A percentile compares a stretch with the other conserved stretches of the same genome.
phyloP scores from a whole-genome alignment of 2,888 invertebrate species.

The Subacronicta megacephala region DNA sequence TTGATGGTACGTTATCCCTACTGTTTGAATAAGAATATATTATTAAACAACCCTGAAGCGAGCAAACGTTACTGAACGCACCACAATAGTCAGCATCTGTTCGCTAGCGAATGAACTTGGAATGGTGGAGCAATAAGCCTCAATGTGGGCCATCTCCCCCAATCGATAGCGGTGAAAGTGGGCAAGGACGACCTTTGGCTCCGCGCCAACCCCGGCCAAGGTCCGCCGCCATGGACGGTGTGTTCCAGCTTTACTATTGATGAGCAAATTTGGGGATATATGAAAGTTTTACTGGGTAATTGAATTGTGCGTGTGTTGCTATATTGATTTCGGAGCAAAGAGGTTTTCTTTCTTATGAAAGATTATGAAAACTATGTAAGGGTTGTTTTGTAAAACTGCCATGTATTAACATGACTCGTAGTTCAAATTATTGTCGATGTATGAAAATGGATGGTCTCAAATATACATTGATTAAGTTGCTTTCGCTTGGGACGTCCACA shows the following conservation, averaged over 20 bases:
- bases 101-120: slow-evolving; percentile 43
- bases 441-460: no score
- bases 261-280: slow-evolving; percentile 23
- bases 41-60: no score
- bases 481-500: no score
- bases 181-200: slow-evolving; percentile 60
- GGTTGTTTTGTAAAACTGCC: no score
- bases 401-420: no score
- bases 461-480: no score
- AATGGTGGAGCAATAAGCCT: slow-evolving; percentile 47
- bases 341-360: background rate
- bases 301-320: slow-evolving; percentile 6
- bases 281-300: slow-evolving; percentile 1
- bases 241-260: slow-evolving; percentile 25
- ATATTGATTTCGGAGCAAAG: slow-evolving; percentile 2
- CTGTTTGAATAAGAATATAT: no score
- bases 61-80: slow-evolving; percentile 2
- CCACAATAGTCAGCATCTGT: slow-evolving; percentile 19
- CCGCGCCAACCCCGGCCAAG: slow-evolving; percentile 58
- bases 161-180: slow-evolving; percentile 67
- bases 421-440: no score
- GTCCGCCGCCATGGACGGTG: slow-evolving; percentile 42
- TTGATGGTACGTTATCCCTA: no score
- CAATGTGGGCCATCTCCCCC: slow-evolving; percentile 54
- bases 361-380: background rate